Base-by-base conservation (phyloP, 2,113 vertebrate species). In the Vidua macroura region DNA sequence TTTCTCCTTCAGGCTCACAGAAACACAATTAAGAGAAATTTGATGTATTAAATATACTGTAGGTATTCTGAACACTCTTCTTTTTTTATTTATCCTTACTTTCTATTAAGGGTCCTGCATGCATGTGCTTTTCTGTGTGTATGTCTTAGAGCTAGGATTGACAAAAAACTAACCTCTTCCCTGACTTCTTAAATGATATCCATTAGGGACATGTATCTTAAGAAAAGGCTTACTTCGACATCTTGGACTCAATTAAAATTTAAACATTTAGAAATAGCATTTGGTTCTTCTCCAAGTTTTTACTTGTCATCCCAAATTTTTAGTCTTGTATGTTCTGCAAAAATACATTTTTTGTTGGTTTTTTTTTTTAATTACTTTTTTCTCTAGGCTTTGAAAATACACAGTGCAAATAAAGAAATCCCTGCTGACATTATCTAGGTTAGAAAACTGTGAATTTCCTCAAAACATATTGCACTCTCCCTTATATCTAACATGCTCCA, bases 381-480 rank as follows among this genome's bases (percentile, higher is more conserved):
- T 83, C 16, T 68, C 44, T 83, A 86, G 25, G n/a, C 37, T 90
- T 73, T 83, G 41, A 41, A 79, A 79, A 51, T 49, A 59, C 1
- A 2, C 12, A 37, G 33, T 86, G 37, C n/a, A 96, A 90, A 86
- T 66, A 49, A 90, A 85, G 35, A 86, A 68, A 58, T 86, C 68
- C 75, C 39, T 95, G 76, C 76, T 95, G 93, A 83, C 67, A 44
- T 86, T 88, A 62, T 70, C 37, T 91, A 81, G 51, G 55, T 86
- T 88, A 95, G 46, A 86, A 90, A 95, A 88, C 55, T 74, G 52
- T 81, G 82, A 92, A 59, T 94, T 90, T 94, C 93, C 85, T 91
- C 68, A 88, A 94, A 79, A 73, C 59, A 73, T 80, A 35, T 66
- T 80, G 68, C 58, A 83, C 37, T 87, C 30, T 85, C 60, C 35